These are phyloP conservation scores for Microplitis manilae DNA, from an alignment of 2,888 invertebrate genomes.

Conservation along the genomic window DNA sequence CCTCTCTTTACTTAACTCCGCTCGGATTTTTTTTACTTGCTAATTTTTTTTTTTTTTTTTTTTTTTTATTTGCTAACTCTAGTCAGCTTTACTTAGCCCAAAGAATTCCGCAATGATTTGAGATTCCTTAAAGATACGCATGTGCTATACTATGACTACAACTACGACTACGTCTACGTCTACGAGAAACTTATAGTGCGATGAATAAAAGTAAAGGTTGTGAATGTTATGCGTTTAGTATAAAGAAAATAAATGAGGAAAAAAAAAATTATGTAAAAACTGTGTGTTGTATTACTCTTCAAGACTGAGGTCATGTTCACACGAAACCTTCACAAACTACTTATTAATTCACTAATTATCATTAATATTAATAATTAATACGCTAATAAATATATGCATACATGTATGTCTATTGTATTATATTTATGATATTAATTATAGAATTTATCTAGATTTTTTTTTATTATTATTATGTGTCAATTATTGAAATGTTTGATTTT, in stretches of 20 bases:
- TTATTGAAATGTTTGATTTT: too few species aligned
- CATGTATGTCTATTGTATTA: too few species aligned
- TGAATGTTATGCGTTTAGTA: neutral
- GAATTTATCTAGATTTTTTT: too few species aligned
- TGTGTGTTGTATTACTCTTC: neutral
- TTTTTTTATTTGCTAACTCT: constrained; percentile 29
- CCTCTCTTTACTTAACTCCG: neutral
- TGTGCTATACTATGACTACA: constrained; percentile 35
- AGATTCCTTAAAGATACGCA: constrained; percentile 51
- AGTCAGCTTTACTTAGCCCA: constrained; percentile 45
- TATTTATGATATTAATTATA: too few species aligned
- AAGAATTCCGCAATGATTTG: constrained; percentile 58
- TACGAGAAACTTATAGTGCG: neutral
- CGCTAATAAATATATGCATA: neutral
- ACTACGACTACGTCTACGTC: neutral
- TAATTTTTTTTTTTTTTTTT: neutral
- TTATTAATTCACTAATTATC: constrained; percentile 62
- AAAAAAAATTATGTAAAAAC: constrained; percentile 39
- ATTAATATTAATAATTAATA: constrained; percentile 64
- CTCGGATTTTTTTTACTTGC: neutral
- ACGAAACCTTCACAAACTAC: constrained; percentile 57
- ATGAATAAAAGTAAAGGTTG: neutral
- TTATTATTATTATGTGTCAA: too few species aligned
- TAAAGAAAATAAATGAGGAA: constrained; percentile 28
- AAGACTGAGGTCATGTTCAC: constrained; percentile 66